phyloP scores from a whole-genome alignment of 1,140 invertebrate genomes.

The Eufriesea mexicana region DNA sequence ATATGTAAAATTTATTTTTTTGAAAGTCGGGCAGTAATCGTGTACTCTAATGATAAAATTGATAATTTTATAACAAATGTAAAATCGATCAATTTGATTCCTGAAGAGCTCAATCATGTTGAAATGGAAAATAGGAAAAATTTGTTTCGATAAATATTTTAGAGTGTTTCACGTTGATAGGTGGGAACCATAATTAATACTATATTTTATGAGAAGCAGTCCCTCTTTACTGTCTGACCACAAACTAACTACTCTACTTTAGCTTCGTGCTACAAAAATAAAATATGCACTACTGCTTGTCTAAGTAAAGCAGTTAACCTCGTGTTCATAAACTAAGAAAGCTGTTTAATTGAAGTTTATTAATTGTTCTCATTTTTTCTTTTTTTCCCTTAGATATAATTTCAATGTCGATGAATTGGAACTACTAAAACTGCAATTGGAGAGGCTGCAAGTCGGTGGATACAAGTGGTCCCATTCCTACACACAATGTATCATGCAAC shows the following conservation, averaged over 20 bases:
- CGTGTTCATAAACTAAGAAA: not conserved
- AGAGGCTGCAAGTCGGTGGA: slow-evolving; percentile 86
- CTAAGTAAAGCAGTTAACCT: not conserved
- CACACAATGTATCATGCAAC: slow-evolving; percentile 92
- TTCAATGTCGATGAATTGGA: slow-evolving; percentile 86
- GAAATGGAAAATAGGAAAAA: not conserved
- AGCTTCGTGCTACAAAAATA: not conserved
- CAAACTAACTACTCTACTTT: slow-evolving; percentile 34
- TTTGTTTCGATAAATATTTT: not conserved
- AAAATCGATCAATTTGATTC: too few species aligned
- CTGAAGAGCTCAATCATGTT: too few species aligned
- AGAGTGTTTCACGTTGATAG: too few species aligned
- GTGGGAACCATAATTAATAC: not conserved
- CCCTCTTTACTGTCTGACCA: slow-evolving; percentile 30
- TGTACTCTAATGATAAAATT: too few species aligned
- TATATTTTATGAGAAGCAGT: not conserved
- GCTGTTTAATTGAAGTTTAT: not conserved
- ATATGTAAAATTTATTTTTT: too few species aligned
- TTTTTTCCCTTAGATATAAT: slow-evolving; percentile 82
- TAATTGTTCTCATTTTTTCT: not conserved
- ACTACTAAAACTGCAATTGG: slow-evolving; percentile 86
- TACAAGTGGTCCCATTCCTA: slow-evolving; percentile 92
- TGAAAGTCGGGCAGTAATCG: too few species aligned
- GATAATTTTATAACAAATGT: too few species aligned
- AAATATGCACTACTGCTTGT: not conserved